phyloP scores from a whole-genome alignment of 2,888 invertebrate genomes.

The Drosophila mimetica region DNA sequence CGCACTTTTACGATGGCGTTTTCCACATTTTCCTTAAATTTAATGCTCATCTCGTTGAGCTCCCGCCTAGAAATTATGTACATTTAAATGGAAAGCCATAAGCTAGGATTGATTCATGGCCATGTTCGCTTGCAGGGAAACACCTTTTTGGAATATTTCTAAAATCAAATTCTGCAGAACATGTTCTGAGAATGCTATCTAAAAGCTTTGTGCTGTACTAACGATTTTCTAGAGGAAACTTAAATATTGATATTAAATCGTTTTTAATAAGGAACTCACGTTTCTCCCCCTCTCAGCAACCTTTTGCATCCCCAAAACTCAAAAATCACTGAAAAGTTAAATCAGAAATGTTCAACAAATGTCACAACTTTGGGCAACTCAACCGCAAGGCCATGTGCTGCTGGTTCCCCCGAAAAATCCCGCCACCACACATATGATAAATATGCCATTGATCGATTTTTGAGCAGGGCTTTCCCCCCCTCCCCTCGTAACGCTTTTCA shows the following conservation, averaged over 20 bases:
- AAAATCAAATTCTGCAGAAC: background rate
- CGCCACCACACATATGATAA: conserved; percentile 69
- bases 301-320: background rate
- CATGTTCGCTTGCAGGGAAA: conserved; percentile 5
- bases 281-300: background rate
- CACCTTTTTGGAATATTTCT: background rate
- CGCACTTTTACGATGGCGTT: conserved; percentile 50
- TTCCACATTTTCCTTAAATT: conserved; percentile 42
- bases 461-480: conserved; percentile 54
- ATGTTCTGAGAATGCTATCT: background rate
- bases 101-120: conserved; percentile 31
- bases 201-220: background rate
- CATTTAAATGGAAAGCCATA: conserved; percentile 46
- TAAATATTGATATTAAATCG: background rate
- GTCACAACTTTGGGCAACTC: conserved; percentile 13
- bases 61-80: conserved; percentile 52
- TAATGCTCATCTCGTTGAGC: conserved; percentile 51
- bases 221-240: background rate
- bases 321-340: conserved; percentile 5
- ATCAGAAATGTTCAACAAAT: conserved; percentile 6
- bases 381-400: conserved; percentile 29
- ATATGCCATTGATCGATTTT: conserved; percentile 81
- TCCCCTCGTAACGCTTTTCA: background rate
- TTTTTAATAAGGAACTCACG: background rate
- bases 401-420: conserved; percentile 14